These are phyloP conservation scores for Atherinomorus stipes DNA, from an alignment of 2,113 vertebrate genomes.

Conservation along the genomic window DNA sequence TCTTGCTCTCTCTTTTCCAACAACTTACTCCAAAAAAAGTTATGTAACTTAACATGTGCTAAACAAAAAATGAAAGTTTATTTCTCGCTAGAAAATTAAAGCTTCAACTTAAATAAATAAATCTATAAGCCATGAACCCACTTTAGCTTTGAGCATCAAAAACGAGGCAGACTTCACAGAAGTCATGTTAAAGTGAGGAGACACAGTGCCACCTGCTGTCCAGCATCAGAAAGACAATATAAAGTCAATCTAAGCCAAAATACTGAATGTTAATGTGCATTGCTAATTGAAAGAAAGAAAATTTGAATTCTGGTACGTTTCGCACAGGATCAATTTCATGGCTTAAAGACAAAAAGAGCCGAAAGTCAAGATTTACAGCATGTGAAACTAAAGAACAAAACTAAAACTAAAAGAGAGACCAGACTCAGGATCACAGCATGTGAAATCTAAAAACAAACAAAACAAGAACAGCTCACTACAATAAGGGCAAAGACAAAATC, in stretches of 20 bases:
- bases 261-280: background rate
- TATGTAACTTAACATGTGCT: background rate
- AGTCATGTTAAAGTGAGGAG: slow-evolving; percentile 35
- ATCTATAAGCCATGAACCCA: background rate
- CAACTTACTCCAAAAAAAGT: slow-evolving; percentile 2
- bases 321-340: background rate
- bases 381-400: background rate
- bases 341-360: background rate
- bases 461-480: background rate
- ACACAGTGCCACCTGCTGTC: slow-evolving; percentile 72
- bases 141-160: slow-evolving; percentile 16
- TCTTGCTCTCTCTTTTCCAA: too few species aligned
- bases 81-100: slow-evolving; percentile 10
- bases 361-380: too few species aligned
- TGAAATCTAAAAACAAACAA: background rate
- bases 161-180: slow-evolving; percentile 3
- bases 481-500: background rate
- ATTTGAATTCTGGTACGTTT: slow-evolving; percentile 1
- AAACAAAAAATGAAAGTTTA: background rate
- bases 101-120: slow-evolving; percentile 13
- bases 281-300: slow-evolving; percentile 5
- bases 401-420: background rate
- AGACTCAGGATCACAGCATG: background rate
- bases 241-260: slow-evolving; percentile 29
- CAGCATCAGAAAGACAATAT: background rate